Base-by-base conservation (phyloP, 2,113 vertebrate genomes). In the Pristiophorus japonicus region DNA sequence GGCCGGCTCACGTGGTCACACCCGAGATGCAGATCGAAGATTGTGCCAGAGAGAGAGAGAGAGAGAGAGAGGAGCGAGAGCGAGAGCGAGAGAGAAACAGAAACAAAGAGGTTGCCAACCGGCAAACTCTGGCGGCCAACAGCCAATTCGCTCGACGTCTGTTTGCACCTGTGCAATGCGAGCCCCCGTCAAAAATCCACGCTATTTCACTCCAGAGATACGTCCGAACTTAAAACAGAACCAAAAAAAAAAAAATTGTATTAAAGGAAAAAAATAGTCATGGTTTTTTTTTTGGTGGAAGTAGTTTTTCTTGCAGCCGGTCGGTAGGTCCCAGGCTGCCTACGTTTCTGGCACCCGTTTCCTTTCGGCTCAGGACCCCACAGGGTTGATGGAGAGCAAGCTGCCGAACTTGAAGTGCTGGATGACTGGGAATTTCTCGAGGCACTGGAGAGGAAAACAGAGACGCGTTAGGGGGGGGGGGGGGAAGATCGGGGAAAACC, bases 351-450 rank as follows among this genome's bases (percentile, higher is more conserved):
- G 51, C 4, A 6, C 18, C 59, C 14, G 5, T 38, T 63, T 20
- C 63, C 51, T 34, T 92, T 38, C 12, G 2, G 88, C 38, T 98
- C 98, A 99, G 96, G 98, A 98, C 0, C 97, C 98, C 93, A 97
- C 97, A 0, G 99, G 98, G 96, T 99, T 98, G 97, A 99, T 99
- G 96, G 99, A 98, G 96, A 99, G 98, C 97, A 99, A 97, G 97
- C 98, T 99, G 96, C 99, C 99, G 0, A 99, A 99, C 96, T 99
- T 99, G 97, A 99, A 99, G 98, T 99, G 99, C 96, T 99, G 99
- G 97, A 99, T 99, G 96, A 99, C 99, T 0, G 99, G 99, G 96
- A 99, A 99, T 98, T 99, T 99, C 97, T 99, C 99, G 98, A 99
- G 97, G 97, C 99, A 99, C 99, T 99, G 97, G 2, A 95, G 78